These are phyloP conservation scores for Zhuqinia jingwanae DNA, from an alignment of 2,888 invertebrate species.

Conservation along the genomic window DNA sequence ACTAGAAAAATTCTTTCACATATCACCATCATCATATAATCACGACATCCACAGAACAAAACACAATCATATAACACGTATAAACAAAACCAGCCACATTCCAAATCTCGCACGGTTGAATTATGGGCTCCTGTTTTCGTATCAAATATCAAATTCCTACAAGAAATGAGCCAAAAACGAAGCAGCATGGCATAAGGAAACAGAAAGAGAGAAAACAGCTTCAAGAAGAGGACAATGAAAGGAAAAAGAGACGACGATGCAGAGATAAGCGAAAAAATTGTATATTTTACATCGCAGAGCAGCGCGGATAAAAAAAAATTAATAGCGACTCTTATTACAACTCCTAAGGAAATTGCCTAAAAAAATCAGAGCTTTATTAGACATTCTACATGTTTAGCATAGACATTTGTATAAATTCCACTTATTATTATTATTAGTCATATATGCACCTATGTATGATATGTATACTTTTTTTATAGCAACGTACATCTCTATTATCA, in stretches of 20 bases:
- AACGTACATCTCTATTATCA: background rate
- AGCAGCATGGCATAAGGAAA: too few species aligned
- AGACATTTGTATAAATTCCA: conserved; percentile 32
- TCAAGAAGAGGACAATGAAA: too few species aligned
- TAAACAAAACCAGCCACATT: conserved; percentile 51
- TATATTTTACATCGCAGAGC: background rate
- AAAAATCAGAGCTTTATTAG: conserved; percentile 61
- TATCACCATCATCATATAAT: conserved; percentile 53
- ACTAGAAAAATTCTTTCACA: conserved; percentile 26
- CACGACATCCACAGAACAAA: conserved; percentile 55
- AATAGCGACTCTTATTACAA: conserved; percentile 69
- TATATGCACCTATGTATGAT: too few species aligned
- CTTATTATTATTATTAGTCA: conserved; percentile 18
- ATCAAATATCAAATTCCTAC: conserved; percentile 70
- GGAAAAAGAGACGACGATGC: background rate
- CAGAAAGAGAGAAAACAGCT: conserved; percentile 7
- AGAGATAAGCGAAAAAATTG: conserved; percentile 15
- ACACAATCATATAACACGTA: conserved; percentile 32
- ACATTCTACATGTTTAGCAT: background rate
- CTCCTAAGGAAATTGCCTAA: conserved; percentile 66
- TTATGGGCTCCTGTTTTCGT: conserved; percentile 63
- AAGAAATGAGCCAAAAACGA: conserved; percentile 52
- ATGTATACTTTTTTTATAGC: conserved; percentile 43
- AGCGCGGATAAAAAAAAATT: conserved; percentile 51
- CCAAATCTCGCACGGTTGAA: conserved; percentile 67